Base-by-base conservation (phyloP, 2,888 invertebrate genomes). In the Ennomos erosarius region DNA sequence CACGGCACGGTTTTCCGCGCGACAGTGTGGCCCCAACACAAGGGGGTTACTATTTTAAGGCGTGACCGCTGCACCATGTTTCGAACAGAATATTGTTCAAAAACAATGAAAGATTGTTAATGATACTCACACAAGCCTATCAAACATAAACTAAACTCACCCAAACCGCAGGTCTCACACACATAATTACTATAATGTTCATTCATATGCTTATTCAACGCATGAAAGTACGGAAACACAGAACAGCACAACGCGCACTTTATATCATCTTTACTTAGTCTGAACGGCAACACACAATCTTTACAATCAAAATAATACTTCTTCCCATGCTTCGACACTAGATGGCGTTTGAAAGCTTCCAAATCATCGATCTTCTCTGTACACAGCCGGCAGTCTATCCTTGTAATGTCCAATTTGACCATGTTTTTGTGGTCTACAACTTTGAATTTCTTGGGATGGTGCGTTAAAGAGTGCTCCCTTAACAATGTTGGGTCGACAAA, bases 121-220 rank as follows among this genome's bases (percentile, higher is more conserved):
- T n/a, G n/a, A n/a, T n/a, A n/a, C n/a, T n/a, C n/a, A n/a, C n/a
- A n/a, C n/a, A n/a, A n/a, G n/a, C n/a, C n/a, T n/a, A n/a, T n/a
- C n/a, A n/a, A n/a, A n/a, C n/a, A n/a, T n/a, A 43, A 49, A 43
- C 16, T 42, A 3, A 33, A 73, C 79, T 79, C 35, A 51, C 90
- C 90, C 9, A 90, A 50, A 0, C 90, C 90, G 26, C 90, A 90
- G 0, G 86, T 87, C 42, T 91, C 90, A 34, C 90, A 91, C 1
- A 90, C 88, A 67, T 83, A 90, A 49, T 90, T 91, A 60, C 85
- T 87, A 13, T 78, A 91, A 67, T 91, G 91, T 5, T 81, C 85
- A 16, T 90, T 89, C 90, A 91, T 91, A 56, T 91, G 91, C 8
- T 86, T 88, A 53, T 91, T 90, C 26, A 91, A 58, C 0, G 90